Evolutionary conservation across 2,888 invertebrate species (phyloP).

Genomic region (Orthosia gracilis): DNA sequence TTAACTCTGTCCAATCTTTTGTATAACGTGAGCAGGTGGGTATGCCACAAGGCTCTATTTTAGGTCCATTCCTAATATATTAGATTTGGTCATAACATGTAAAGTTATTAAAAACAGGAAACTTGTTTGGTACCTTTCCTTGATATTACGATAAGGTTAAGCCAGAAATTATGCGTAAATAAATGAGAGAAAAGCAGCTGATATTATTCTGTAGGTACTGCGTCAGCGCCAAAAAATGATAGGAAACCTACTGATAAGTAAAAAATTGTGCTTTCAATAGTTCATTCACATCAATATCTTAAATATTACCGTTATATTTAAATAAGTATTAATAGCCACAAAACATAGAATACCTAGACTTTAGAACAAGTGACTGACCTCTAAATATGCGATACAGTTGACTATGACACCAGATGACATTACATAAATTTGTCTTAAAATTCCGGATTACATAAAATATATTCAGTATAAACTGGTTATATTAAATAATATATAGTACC

Average conservation of each 20-base stretch:
- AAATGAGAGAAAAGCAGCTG: background rate
- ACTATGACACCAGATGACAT: conserved; percentile 18
- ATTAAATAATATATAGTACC: conserved; percentile 18
- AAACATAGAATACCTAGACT: conserved; percentile 7
- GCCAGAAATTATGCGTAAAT: background rate
- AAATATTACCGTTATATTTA: conserved; percentile 23
- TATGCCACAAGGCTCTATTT: conserved; percentile 25
- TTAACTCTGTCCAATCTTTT: background rate
- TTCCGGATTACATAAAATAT: conserved; percentile 32
- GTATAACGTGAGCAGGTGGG: background rate
- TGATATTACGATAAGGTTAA: background rate
- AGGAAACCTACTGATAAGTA: background rate
- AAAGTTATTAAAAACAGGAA: background rate
- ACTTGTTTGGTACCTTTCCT: too few species aligned
- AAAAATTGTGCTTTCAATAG: conserved; percentile 5
- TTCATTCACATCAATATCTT: conserved; percentile 12
- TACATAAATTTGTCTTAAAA: conserved; percentile 14
- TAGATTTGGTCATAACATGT: too few species aligned
- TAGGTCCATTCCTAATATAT: background rate
- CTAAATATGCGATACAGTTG: conserved; percentile 29
- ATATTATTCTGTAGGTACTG: background rate
- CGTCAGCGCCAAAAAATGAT: background rate
- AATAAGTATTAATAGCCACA: background rate
- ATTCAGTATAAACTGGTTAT: conserved; percentile 32
- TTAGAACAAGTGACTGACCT: conserved; percentile 45